phyloP scores from a whole-genome alignment of 1,140 invertebrate genomes.

The Monochamus saltuarius region DNA sequence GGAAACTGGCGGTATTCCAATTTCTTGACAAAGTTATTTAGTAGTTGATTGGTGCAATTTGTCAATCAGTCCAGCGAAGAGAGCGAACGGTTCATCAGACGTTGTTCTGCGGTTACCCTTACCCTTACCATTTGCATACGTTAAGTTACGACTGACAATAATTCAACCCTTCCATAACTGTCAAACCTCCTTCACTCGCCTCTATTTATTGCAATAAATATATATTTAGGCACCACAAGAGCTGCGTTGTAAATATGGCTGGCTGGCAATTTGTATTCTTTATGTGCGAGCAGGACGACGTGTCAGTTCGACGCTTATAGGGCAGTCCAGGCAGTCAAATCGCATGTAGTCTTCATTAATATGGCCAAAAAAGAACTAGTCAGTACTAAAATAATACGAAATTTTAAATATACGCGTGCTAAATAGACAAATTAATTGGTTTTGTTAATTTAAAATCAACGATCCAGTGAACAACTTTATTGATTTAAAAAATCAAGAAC shows the following conservation, averaged over 20 bases:
- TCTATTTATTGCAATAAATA: conserved; percentile 11
- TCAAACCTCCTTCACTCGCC: conserved; percentile 21
- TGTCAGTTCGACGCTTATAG: too few species aligned
- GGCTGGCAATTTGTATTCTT: conserved; percentile 1
- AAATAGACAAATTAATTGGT: too few species aligned
- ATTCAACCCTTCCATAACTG: conserved; percentile 30
- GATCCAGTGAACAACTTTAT: too few species aligned
- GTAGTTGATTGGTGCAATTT: conserved; percentile 21
- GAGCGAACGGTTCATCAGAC: conserved; percentile 19
- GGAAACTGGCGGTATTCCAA: too few species aligned
- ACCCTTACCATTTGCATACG: conserved; percentile 20
- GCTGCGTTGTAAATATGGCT: not conserved
- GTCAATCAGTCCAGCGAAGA: conserved; percentile 20
- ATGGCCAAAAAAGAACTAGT: too few species aligned
- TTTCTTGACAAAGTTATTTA: conserved; percentile 9
- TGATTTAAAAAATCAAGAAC: too few species aligned
- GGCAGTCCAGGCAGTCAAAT: too few species aligned
- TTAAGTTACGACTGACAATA: conserved; percentile 19
- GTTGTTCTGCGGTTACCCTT: conserved; percentile 12
- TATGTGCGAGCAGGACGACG: too few species aligned
- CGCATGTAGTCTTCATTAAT: too few species aligned
- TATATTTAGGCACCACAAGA: not conserved
- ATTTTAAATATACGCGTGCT: too few species aligned
- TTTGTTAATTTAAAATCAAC: too few species aligned
- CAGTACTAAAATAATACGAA: too few species aligned